These are phyloP conservation scores for Xerus inauris DNA, from an alignment of 2,113 vertebrate genomes.

Conservation along the genomic window DNA sequence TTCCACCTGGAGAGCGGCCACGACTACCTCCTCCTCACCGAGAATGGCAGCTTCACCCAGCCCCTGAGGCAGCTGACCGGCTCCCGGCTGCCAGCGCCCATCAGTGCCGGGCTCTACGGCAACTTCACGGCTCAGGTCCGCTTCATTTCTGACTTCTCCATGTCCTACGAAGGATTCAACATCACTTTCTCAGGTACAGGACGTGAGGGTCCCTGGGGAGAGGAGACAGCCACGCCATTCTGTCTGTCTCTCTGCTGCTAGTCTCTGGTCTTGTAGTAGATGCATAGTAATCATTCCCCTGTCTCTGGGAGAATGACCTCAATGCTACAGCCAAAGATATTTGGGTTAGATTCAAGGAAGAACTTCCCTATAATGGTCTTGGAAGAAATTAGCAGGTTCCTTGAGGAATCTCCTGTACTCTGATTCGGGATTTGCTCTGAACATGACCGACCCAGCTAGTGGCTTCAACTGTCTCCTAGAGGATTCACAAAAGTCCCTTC, in stretches of 20 bases:
- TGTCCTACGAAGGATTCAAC: constrained; percentile 99
- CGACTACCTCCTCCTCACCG: constrained; percentile 95
- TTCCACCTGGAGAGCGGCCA: constrained; percentile 98
- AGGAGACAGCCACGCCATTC: background rate
- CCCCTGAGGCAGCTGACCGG: constrained; percentile 95
- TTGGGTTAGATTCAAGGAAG: background rate
- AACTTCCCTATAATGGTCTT: background rate
- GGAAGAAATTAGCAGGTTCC: background rate
- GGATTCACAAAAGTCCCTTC: background rate
- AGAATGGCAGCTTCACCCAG: constrained; percentile 95
- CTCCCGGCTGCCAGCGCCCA: constrained; percentile 92
- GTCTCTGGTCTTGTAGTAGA: background rate
- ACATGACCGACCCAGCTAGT: background rate
- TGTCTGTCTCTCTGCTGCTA: background rate
- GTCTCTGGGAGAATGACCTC: background rate
- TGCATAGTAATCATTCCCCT: too few relatives aligned
- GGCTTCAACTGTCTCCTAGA: background rate
- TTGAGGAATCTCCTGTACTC: background rate
- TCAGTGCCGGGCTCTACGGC: constrained; percentile 96
- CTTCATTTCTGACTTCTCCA: constrained; percentile 98
- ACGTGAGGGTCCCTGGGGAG: fast-evolving
- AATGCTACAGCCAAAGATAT: background rate
- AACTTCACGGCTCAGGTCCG: constrained; percentile 98
- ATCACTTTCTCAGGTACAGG: constrained; percentile 96
- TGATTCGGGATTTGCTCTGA: background rate